Evolutionary conservation across 2,113 vertebrate species (phyloP).

Genomic region (Limnothrissa miodon): DNA sequence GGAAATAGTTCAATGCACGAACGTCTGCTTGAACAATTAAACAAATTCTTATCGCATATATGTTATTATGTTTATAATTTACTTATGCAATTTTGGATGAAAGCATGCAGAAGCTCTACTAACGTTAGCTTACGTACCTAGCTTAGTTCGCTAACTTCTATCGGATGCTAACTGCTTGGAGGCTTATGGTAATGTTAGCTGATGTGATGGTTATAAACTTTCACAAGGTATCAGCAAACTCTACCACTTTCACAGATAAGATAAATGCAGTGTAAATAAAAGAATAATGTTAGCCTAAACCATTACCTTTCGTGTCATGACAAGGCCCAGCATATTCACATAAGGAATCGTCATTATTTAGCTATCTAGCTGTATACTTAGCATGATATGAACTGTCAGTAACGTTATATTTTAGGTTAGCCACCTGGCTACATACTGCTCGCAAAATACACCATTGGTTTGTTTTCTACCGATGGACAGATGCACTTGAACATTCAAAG

Average conservation of each 20-base stretch:
- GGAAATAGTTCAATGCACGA: background rate
- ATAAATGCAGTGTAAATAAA: background rate
- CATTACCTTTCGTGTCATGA: background rate
- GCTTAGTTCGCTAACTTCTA: conserved; percentile 14
- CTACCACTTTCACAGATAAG: background rate
- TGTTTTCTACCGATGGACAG: background rate
- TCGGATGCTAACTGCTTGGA: background rate
- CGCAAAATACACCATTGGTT: background rate
- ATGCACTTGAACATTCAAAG: background rate
- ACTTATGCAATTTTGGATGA: background rate
- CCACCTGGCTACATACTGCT: background rate
- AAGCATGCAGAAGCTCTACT: background rate
- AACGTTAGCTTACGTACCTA: background rate
- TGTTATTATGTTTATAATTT: background rate
- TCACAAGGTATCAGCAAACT: background rate
- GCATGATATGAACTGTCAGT: background rate
- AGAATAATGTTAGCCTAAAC: background rate
- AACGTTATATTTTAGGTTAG: background rate
- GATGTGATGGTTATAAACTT: background rate
- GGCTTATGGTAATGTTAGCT: background rate
- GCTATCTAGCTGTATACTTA: background rate
- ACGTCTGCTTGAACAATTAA: background rate
- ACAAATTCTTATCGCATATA: background rate
- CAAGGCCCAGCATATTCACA: background rate
- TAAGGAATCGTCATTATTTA: background rate